phyloP scores from a whole-genome alignment of 2,888 invertebrate genomes.

The Priocnemis perturbator region DNA sequence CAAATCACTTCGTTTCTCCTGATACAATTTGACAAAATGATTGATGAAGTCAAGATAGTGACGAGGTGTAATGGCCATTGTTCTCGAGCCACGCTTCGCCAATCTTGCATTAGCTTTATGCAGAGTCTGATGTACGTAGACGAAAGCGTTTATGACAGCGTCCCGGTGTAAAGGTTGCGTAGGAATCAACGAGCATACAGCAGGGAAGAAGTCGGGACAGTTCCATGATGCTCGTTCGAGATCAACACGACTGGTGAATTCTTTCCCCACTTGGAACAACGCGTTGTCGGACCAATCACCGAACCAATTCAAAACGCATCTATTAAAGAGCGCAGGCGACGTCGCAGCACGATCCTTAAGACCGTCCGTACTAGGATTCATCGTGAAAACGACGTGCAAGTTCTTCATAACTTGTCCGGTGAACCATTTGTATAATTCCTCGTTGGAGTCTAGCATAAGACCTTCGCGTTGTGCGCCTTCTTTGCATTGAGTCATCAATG shows the following conservation, averaged over 20 bases:
- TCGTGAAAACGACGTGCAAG: conserved; percentile 99
- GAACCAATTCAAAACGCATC: conserved; percentile 99
- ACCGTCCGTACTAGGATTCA: conserved; percentile 99
- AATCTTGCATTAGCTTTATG: conserved; percentile 95
- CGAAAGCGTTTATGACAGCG: conserved; percentile 98
- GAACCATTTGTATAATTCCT: conserved; percentile 99
- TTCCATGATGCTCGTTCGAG: conserved; percentile 91
- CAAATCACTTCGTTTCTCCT: conserved; percentile 97
- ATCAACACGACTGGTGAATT: conserved; percentile 97
- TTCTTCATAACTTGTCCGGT: conserved; percentile 99
- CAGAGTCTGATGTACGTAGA: conserved; percentile 98
- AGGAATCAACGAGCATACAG: conserved; percentile 87
- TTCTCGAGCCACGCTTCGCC: conserved; percentile 93
- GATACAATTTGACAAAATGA: conserved; percentile 98
- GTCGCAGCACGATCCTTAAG: conserved; percentile 99
- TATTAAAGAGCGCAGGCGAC: conserved; percentile 98
- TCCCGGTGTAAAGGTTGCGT: conserved; percentile 90
- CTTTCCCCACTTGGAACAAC: conserved; percentile 95
- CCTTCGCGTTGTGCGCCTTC: conserved; percentile 99
- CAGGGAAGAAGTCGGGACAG: conserved; percentile 93
- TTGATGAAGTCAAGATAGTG: conserved; percentile 99
- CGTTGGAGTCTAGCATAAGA: conserved; percentile 97
- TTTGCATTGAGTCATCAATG: conserved; percentile 99
- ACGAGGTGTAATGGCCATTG: conserved; percentile 97
- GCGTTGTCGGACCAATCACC: conserved; percentile 99